Conservation (phyloP, 1,140 invertebrate species). For the Anoplolepis gracilipes region DNA sequence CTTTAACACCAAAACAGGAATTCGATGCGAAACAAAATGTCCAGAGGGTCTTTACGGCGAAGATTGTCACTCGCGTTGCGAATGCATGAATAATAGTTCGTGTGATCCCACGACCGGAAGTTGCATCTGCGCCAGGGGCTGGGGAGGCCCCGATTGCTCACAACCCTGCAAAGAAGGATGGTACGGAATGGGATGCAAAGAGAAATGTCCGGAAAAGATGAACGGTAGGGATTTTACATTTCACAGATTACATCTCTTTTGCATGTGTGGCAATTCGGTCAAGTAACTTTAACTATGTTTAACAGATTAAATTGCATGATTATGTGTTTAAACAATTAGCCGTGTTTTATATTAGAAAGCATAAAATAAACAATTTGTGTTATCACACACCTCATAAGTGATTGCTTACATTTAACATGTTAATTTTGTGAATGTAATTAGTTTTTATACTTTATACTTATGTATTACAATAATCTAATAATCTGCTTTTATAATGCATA, state of each 20-base stretch:
- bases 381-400: neutral
- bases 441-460: neutral
- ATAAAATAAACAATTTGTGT: neutral
- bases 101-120: constrained; percentile 92
- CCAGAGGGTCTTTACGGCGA: constrained; percentile 91
- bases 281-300: neutral
- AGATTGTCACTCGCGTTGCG: constrained; percentile 91
- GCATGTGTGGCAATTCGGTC: neutral
- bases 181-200: constrained; percentile 93
- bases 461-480: neutral
- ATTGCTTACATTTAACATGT: neutral
- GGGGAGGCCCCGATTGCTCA: constrained; percentile 92
- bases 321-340: neutral
- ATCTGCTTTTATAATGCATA: neutral
- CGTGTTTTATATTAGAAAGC: neutral
- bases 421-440: neutral
- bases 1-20: constrained; percentile 71
- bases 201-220: constrained; percentile 90
- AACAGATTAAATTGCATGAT: constrained; percentile 12
- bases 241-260: no score
- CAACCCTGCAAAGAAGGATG: constrained; percentile 91
- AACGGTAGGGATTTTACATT: constrained; percentile 85
- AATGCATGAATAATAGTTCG: constrained; percentile 94
- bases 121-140: constrained; percentile 95
- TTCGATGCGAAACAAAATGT: constrained; percentile 94